Evolutionary conservation across 2,113 vertebrate species (phyloP).

Genomic region (Toxotes chatareus): DNA sequence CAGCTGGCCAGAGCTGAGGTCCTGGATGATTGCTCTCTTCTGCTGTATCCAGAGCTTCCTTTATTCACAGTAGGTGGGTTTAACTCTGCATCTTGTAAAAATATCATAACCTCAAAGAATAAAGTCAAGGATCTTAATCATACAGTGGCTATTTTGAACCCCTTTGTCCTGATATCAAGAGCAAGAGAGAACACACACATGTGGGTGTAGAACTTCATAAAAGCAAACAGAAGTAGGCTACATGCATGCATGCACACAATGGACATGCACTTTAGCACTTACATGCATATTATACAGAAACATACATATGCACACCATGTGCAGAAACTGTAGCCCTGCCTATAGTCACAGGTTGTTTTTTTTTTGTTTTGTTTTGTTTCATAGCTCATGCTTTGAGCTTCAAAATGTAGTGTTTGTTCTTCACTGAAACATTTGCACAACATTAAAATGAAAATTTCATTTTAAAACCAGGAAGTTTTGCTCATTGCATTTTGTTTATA

Average conservation of each 20-base stretch:
- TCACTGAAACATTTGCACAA: background rate
- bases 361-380: background rate
- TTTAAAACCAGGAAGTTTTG: constrained; percentile 31
- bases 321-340: background rate
- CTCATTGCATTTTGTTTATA: constrained; percentile 20
- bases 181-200: background rate
- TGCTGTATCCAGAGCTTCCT: constrained; percentile 60
- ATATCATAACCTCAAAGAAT: constrained; percentile 42
- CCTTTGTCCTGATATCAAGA: background rate
- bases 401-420: background rate
- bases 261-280: background rate
- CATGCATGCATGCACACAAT: background rate
- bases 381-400: background rate
- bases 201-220: background rate
- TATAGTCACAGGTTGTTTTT: background rate
- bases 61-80: constrained; percentile 66
- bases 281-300: background rate
- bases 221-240: background rate
- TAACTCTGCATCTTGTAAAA: constrained; percentile 46
- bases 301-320: background rate
- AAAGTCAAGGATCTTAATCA: constrained; percentile 7
- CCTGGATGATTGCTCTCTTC: constrained; percentile 30
- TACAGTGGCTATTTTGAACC: constrained; percentile 9
- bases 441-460: background rate
- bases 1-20: constrained; percentile 68